Evolutionary conservation across 1,140 invertebrate species (phyloP).

Genomic region (Drosophila ogumai): DNA sequence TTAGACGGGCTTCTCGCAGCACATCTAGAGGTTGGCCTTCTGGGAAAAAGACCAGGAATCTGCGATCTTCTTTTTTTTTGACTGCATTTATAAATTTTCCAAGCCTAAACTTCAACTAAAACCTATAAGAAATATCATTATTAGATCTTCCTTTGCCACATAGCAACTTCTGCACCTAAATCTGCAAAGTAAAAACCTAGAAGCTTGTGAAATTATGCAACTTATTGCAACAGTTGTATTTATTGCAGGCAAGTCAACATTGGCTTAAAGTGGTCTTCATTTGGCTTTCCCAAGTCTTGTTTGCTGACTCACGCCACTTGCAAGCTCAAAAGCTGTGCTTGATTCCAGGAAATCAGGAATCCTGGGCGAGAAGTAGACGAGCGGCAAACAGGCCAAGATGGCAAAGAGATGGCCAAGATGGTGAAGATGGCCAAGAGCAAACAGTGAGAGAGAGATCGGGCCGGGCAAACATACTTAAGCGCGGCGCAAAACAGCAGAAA

Average conservation of each 20-base stretch:
- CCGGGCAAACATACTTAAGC: slow-evolving; percentile 75
- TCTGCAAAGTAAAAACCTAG: not conserved
- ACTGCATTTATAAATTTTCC: not conserved
- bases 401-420: slow-evolving; percentile 27
- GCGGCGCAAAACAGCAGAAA: slow-evolving; percentile 63
- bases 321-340: slow-evolving; percentile 50
- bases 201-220: slow-evolving; percentile 9
- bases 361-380: slow-evolving; percentile 19
- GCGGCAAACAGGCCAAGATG: slow-evolving; percentile 34
- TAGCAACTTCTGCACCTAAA: not conserved
- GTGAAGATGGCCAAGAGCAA: slow-evolving; percentile 33
- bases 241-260: slow-evolving; percentile 12
- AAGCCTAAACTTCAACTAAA: not conserved
- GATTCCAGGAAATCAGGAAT: slow-evolving; percentile 60
- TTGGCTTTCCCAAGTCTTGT: slow-evolving; percentile 40
- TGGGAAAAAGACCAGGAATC: slow-evolving; percentile 91
- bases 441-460: slow-evolving; percentile 33
- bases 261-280: not conserved
- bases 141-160: not conserved
- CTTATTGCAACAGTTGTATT: slow-evolving; percentile 5
- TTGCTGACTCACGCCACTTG: slow-evolving; percentile 65
- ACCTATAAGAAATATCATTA: not conserved
- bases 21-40: no score
- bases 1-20: slow-evolving; percentile 22
- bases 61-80: slow-evolving; percentile 86